phyloP scores from a whole-genome alignment of 2,797 vertebrate genomes.

The Synaphobranchus kaupii region DNA sequence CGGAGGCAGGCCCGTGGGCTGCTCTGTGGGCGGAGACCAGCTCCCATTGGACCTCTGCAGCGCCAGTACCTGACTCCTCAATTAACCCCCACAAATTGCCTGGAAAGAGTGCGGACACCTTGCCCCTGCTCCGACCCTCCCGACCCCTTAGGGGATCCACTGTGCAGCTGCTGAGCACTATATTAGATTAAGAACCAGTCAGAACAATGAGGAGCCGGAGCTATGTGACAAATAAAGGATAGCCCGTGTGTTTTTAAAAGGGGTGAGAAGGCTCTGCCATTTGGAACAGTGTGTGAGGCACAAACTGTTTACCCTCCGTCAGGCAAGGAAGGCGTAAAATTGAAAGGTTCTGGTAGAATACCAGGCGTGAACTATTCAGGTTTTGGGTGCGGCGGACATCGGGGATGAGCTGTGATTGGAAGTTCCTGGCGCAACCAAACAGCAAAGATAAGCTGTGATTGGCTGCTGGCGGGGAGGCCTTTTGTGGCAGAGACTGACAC shows the following conservation, averaged over 20 bases:
- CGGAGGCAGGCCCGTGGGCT: background rate
- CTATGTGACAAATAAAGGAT: background rate
- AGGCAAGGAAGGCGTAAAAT: background rate
- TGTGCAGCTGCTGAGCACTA: background rate
- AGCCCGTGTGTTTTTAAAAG: background rate
- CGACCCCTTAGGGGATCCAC: background rate
- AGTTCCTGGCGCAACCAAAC: background rate
- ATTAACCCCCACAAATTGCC: slow-evolving; percentile 13
- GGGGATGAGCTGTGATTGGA: background rate
- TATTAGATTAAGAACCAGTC: background rate
- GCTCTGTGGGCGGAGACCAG: background rate
- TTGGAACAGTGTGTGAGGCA: background rate
- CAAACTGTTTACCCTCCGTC: background rate
- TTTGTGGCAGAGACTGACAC: background rate
- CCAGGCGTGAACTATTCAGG: background rate
- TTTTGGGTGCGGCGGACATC: background rate
- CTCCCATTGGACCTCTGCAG: background rate
- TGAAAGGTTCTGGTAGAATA: background rate
- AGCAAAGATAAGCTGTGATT: background rate
- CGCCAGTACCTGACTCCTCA: background rate
- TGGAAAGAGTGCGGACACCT: background rate
- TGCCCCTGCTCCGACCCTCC: background rate
- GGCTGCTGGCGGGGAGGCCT: background rate
- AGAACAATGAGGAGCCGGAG: background rate
- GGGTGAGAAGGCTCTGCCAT: background rate